Percentiles rank a stretch among this genome's conserved stretches.
phyloP scores from a whole-genome alignment of 1,140 invertebrate species.

The Rhopalosiphum maidis region DNA sequence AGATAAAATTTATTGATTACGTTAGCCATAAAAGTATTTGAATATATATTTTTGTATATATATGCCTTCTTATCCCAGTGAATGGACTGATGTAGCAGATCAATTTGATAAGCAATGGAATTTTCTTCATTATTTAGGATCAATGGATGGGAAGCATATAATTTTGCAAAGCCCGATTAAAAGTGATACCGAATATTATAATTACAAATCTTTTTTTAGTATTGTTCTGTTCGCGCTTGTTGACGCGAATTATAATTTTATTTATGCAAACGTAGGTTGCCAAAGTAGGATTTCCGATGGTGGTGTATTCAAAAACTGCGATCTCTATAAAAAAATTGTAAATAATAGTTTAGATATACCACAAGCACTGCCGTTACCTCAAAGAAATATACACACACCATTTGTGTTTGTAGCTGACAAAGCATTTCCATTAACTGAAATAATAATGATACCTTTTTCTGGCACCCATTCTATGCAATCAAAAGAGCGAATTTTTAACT shows the following conservation, averaged over 20 bases:
- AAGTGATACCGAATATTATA: slow-evolving; percentile 59
- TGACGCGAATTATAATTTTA: too few relatives aligned
- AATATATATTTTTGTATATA: too few relatives aligned
- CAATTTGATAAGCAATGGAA: slow-evolving; percentile 60
- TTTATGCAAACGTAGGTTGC: too few relatives aligned
- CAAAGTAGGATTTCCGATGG: too few relatives aligned
- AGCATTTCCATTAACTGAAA: slow-evolving; percentile 64
- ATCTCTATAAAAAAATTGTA: slow-evolving; percentile 60
- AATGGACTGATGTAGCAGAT: slow-evolving; percentile 62
- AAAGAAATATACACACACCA: not conserved
- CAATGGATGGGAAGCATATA: slow-evolving; percentile 64
- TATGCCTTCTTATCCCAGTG: slow-evolving; percentile 60
- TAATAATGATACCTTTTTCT: slow-evolving; percentile 65
- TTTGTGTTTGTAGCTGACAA: slow-evolving; percentile 65
- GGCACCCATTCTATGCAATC: slow-evolving; percentile 63
- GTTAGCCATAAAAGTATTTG: too few relatives aligned
- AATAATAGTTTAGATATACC: slow-evolving; percentile 56
- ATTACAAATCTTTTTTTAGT: too few relatives aligned
- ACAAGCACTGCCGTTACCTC: not conserved
- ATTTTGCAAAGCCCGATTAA: slow-evolving; percentile 62
- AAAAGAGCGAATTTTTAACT: slow-evolving; percentile 63
- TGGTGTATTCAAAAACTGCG: slow-evolving; percentile 62
- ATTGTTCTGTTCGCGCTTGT: too few relatives aligned
- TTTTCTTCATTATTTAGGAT: slow-evolving; percentile 62
- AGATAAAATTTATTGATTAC: too few relatives aligned